Evolutionary conservation across 1,140 invertebrate species (phyloP).

Genomic region (Cyclargus thomasi): DNA sequence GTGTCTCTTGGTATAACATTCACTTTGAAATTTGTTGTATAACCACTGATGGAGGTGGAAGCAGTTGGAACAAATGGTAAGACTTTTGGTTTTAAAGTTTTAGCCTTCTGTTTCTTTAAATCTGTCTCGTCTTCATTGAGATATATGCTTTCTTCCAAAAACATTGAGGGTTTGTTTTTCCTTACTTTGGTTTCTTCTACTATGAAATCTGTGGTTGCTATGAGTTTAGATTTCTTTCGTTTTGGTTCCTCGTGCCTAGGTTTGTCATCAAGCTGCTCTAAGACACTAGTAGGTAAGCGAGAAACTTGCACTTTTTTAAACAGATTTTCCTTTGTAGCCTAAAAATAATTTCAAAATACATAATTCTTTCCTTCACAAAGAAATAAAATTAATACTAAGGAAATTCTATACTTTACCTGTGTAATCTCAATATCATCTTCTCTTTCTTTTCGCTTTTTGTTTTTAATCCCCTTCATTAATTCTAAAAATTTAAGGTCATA

Average conservation of each 20-base stretch:
- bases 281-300: constrained; percentile 41
- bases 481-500: constrained; percentile 27
- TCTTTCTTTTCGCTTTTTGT: constrained; percentile 33
- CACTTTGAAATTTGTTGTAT: constrained; percentile 58
- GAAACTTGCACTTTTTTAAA: constrained; percentile 44
- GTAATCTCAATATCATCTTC: constrained; percentile 15
- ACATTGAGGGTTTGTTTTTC: constrained; percentile 57
- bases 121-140: constrained; percentile 41
- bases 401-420: constrained; percentile 10
- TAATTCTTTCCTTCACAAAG: not conserved
- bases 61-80: constrained; percentile 57
- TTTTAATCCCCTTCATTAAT: constrained; percentile 26
- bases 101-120: constrained; percentile 41
- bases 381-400: not conserved
- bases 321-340: constrained; percentile 45
- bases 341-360: constrained; percentile 23
- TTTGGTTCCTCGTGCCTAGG: constrained; percentile 29
- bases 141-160: constrained; percentile 62
- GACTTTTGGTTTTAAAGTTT: constrained; percentile 51
- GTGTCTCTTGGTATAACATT: constrained; percentile 45
- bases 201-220: constrained; percentile 50
- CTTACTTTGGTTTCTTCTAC: constrained; percentile 44
- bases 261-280: constrained; percentile 50
- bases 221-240: constrained; percentile 37
- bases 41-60: constrained; percentile 49